Base-by-base conservation (phyloP, 2,797 vertebrate species). In the Periophthalmus magnuspinnatus region DNA sequence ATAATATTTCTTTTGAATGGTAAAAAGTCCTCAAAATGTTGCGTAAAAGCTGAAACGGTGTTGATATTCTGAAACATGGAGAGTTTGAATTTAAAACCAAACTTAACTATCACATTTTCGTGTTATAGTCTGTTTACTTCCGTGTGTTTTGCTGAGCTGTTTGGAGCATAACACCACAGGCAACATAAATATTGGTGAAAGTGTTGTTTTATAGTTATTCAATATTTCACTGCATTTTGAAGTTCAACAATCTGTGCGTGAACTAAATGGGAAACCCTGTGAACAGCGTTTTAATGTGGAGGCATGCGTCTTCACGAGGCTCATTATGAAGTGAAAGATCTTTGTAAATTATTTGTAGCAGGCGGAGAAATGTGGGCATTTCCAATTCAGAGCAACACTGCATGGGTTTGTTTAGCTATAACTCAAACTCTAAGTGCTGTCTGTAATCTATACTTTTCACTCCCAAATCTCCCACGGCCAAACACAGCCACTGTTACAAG, bases 401-500 rank as follows among this genome's bases (percentile, higher is more conserved):
- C 61, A 64, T 48, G 61, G 22, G 19, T 64, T 64, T 41, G 16
- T 22, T 68, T 60, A 45, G 56, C 2, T 64, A 70, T 72, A 63
- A 56, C 32, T 41, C 19, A 7, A 61, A 55, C 33, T 69, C 33
- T 56, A 36, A 69, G 66, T 58, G 38, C 70, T 69, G 63, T 66
- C 71, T 56, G 21, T 74, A 56, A 77, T 75, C 70, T 58, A 47
- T 4, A 11, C 22, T 70, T 68, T 52, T 68, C 57, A 84, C 76
- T 74, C 68, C 73, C 69, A 68, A 48, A 77, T 75, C n/a, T 83
- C 65, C 81, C 58, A 69, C 38, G 70, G 68, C 58, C 75, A 77
- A 54, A 47, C 24, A 48, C 16, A 77, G 72, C 78, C 87, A 86
- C 80, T 89, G 82, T 59, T 76, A 71, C 65, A 67, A 74, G 58